Conservation (phyloP, 2,888 invertebrate genomes). For the Punctoribates punctum region DNA sequence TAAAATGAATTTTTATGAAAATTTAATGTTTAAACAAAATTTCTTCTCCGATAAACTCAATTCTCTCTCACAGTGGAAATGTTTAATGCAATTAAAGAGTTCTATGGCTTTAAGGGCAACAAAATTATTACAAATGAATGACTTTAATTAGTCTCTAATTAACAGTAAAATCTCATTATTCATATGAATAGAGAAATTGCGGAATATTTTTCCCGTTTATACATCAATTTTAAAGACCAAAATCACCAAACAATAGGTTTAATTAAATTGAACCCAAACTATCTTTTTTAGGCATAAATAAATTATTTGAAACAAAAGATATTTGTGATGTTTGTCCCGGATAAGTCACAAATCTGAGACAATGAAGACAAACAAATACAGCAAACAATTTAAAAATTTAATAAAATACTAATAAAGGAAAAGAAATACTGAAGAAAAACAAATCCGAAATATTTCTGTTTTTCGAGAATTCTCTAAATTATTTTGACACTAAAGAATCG, state of each 20-base stretch:
- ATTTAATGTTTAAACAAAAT: background rate
- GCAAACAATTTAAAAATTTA: background rate
- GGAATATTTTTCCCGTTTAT: background rate
- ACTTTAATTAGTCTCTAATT: constrained; percentile 17
- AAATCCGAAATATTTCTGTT: too few species aligned
- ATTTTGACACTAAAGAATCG: too few species aligned
- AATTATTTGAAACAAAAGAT: too few species aligned
- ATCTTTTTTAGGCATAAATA: too few species aligned
- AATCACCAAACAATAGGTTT: too few species aligned
- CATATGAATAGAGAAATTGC: background rate
- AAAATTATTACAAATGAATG: background rate
- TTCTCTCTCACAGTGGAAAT: background rate
- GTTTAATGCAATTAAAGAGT: background rate
- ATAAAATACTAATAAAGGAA: background rate
- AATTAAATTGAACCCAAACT: too few species aligned
- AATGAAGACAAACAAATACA: background rate
- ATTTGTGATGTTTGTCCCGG: too few species aligned
- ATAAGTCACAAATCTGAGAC: too few species aligned
- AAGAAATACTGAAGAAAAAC: background rate
- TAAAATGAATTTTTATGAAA: too few species aligned
- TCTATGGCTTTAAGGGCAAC: background rate
- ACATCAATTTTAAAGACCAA: too few species aligned
- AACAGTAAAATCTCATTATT: constrained; percentile 1
- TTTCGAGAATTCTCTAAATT: too few species aligned
- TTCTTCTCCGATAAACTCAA: background rate